These are phyloP conservation scores for Percopsis transmontana DNA, from an alignment of 2,113 vertebrate genomes.

Conservation along the genomic window DNA sequence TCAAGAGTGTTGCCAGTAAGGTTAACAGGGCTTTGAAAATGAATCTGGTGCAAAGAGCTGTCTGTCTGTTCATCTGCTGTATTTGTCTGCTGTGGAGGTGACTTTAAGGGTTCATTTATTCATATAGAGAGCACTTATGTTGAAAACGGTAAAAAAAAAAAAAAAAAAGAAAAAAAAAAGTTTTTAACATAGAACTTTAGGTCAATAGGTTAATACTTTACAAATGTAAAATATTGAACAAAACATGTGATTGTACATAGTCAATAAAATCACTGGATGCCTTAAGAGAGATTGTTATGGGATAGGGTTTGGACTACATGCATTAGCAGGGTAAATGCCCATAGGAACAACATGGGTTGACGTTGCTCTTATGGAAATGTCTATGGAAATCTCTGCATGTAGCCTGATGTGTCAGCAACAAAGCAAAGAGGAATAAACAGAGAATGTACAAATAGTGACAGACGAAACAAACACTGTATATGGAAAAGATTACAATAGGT, in stretches of 20 bases:
- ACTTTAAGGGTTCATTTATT: conserved; percentile 41
- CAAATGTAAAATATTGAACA: neutral
- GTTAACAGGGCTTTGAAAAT: conserved; percentile 41
- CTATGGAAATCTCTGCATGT: conserved; percentile 70
- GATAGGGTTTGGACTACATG: conserved; percentile 23
- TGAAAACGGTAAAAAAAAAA: conserved; percentile 42
- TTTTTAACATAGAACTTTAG: conserved; percentile 18
- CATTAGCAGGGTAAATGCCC: conserved; percentile 47
- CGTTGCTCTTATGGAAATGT: conserved; percentile 78
- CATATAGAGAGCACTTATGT: conserved; percentile 73
- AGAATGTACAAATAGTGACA: conserved; percentile 22
- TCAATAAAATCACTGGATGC: conserved; percentile 56
- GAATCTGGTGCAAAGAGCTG: conserved; percentile 46
- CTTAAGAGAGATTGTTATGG: conserved; percentile 7
- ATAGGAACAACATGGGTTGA: conserved; percentile 55
- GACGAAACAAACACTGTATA: conserved; percentile 40
- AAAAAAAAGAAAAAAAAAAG: conserved; percentile 10
- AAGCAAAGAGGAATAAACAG: conserved; percentile 51
- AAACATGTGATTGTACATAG: conserved; percentile 8
- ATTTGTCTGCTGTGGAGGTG: conserved; percentile 47
- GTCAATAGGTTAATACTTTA: neutral
- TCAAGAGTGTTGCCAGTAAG: conserved; percentile 37
- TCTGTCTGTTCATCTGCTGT: conserved; percentile 69
- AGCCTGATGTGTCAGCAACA: conserved; percentile 45
- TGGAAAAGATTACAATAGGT: conserved; percentile 28